These are phyloP conservation scores for Echinops telfairi DNA, from an alignment of 2,113 vertebrate genomes.

Conservation along the genomic window DNA sequence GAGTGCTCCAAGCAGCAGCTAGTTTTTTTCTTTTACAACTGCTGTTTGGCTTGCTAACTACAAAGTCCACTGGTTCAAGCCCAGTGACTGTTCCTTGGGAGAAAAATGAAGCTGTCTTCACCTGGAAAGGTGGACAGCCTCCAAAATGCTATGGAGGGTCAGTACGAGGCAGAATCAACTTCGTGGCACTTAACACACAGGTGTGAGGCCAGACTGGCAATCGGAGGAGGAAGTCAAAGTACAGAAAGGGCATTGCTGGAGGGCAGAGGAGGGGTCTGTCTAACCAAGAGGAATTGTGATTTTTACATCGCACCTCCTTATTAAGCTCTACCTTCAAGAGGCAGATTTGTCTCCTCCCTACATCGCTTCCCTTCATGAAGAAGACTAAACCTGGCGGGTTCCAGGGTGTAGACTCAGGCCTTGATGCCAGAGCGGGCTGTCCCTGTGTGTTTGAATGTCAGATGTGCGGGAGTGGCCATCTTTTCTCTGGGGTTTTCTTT, in stretches of 20 bases:
- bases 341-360: neutral
- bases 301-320: neutral
- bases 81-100: no score
- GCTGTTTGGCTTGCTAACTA: neutral
- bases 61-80: no score
- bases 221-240: neutral
- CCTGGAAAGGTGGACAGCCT: no score
- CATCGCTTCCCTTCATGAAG: neutral
- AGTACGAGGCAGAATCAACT: no score
- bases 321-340: neutral
- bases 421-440: neutral
- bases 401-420: neutral
- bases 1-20: neutral
- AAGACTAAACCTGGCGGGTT: neutral
- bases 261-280: neutral
- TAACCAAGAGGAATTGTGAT: neutral
- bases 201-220: neutral
- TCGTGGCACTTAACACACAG: neutral
- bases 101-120: no score
- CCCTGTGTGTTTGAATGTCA: neutral
- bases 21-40: neutral
- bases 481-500: neutral
- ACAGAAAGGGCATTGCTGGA: neutral
- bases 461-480: neutral
- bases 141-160: no score